Percentiles rank a stretch among this genome's conserved stretches.
phyloP scores from a whole-genome alignment of 2,888 invertebrate species.

The Hypolimnas misippus region DNA sequence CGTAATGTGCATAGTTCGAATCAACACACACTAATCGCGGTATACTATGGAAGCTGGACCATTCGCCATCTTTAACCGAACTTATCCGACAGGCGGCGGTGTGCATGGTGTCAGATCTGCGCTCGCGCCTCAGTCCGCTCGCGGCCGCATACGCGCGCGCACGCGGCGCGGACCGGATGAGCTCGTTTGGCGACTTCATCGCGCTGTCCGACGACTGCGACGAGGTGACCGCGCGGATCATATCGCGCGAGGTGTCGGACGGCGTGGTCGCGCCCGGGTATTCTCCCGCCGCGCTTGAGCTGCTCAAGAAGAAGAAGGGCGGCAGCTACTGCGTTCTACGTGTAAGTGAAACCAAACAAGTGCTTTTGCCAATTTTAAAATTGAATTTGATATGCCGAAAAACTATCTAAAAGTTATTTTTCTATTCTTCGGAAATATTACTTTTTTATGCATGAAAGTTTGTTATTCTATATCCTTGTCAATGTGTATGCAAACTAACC shows the following conservation, averaged over 20 bases:
- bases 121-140: conserved; percentile 89
- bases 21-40: too few species aligned
- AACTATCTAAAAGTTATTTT: too few species aligned
- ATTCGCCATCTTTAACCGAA: too few species aligned
- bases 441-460: too few species aligned
- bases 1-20: too few species aligned
- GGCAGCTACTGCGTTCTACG: conserved; percentile 95
- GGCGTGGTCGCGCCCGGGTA: conserved; percentile 99
- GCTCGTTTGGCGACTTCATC: conserved; percentile 99
- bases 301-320: conserved; percentile 97
- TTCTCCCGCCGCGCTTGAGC: conserved; percentile 90
- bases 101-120: conserved; percentile 96
- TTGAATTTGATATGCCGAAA: too few species aligned
- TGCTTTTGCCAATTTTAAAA: too few species aligned
- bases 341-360: conserved; percentile 70
- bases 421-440: too few species aligned
- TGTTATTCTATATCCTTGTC: too few species aligned
- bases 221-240: conserved; percentile 94
- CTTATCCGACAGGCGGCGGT: conserved; percentile 94
- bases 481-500: too few species aligned
- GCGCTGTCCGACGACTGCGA: conserved; percentile 97
- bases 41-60: too few species aligned
- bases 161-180: conserved; percentile 99
- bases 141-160: conserved; percentile 97
- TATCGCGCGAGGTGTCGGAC: conserved; percentile 97